Percentiles rank a stretch among this genome's conserved stretches.
Evolutionary conservation across 2,888 invertebrate species (phyloP).

Genomic region (Cheilosia urbana): DNA sequence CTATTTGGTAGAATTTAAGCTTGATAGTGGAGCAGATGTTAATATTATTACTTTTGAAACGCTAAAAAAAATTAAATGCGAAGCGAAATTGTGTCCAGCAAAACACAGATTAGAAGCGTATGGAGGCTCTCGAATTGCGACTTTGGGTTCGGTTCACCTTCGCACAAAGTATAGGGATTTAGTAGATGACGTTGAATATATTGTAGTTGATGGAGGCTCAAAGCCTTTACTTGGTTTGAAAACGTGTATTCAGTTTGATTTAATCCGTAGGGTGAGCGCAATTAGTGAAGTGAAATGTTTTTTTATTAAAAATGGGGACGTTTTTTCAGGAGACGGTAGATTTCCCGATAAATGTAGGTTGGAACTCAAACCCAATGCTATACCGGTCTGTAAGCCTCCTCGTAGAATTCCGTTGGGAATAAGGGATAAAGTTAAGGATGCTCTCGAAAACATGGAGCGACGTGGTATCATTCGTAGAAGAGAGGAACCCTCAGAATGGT

Average conservation of each 20-base stretch:
- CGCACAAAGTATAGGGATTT: conserved; percentile 26
- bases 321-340: conserved; percentile 40
- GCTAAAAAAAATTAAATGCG: conserved; percentile 18
- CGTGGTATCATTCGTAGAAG: conserved; percentile 65
- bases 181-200: conserved; percentile 20
- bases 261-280: conserved; percentile 16
- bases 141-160: conserved; percentile 17
- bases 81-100: background rate
- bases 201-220: conserved; percentile 24
- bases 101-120: too few species aligned
- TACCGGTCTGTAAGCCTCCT: conserved; percentile 42
- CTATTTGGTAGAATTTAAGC: conserved; percentile 16
- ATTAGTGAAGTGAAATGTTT: conserved; percentile 4
- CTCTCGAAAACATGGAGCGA: conserved; percentile 57
- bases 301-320: conserved; percentile 23
- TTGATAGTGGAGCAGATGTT: conserved; percentile 29
- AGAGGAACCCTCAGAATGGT: conserved; percentile 35
- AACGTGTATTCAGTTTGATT: conserved; percentile 25
- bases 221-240: conserved; percentile 27
- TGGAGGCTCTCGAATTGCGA: conserved; percentile 33
- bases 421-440: conserved; percentile 25
- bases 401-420: conserved; percentile 39
- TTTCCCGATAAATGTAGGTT: conserved; percentile 40
- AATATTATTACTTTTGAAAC: conserved; percentile 4
- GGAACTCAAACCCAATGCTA: conserved; percentile 27